Conservation (phyloP, 2,797 vertebrate genomes). For the Neosilurus mollespiculum region DNA sequence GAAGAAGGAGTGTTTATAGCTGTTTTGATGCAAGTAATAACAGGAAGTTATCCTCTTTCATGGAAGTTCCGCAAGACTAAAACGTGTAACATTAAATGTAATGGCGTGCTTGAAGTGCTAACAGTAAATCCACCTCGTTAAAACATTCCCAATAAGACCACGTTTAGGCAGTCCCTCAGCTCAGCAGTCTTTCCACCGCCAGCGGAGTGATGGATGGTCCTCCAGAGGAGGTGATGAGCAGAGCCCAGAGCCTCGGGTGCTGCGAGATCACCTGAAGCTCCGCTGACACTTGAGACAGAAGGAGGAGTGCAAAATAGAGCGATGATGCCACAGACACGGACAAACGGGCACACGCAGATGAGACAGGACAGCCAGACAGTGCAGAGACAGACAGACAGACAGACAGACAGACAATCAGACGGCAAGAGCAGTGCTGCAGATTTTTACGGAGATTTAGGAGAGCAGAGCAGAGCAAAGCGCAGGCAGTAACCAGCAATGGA, state of each 20-base stretch:
- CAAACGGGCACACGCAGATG: conserved; percentile 23
- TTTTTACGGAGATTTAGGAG: conserved; percentile 34
- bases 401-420: conserved; percentile 25
- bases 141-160: background rate
- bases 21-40: background rate
- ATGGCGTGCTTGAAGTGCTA: background rate
- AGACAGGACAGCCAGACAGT: conserved; percentile 27
- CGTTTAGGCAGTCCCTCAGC: conserved; percentile 19
- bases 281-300: conserved; percentile 57
- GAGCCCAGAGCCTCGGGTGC: conserved; percentile 62
- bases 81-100: background rate
- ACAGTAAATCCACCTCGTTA: background rate
- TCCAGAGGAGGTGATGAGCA: conserved; percentile 37
- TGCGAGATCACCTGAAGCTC: conserved; percentile 61
- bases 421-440: conserved; percentile 37
- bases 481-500: conserved; percentile 70
- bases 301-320: conserved; percentile 60
- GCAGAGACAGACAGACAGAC: conserved; percentile 22
- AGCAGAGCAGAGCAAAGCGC: conserved; percentile 53
- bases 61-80: background rate
- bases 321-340: conserved; percentile 49
- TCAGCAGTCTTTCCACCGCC: conserved; percentile 57
- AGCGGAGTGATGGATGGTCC: conserved; percentile 50
- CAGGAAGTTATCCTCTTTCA: background rate
- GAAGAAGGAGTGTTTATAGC: background rate